These are phyloP conservation scores for Phorcus lineatus DNA, from an alignment of 2,888 invertebrate genomes.

Conservation along the genomic window DNA sequence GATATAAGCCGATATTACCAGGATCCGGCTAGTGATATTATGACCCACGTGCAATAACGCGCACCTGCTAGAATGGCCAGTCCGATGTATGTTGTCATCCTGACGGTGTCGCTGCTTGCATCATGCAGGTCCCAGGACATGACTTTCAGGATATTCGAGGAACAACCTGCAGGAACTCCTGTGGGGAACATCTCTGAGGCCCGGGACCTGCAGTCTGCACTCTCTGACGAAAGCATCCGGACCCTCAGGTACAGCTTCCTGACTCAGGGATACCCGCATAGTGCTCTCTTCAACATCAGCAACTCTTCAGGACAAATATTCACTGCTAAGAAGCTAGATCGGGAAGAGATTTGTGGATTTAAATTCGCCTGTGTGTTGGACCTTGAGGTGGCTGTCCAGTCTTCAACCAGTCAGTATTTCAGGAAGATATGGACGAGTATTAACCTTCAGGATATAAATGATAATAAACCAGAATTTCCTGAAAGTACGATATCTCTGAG, in stretches of 20 bases:
- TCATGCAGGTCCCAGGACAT: background rate
- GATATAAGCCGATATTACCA: background rate
- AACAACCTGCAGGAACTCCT: slow-evolving; percentile 54
- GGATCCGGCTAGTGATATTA: background rate
- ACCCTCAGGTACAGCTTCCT: slow-evolving; percentile 48
- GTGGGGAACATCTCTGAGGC: slow-evolving; percentile 74
- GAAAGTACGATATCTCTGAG: slow-evolving; percentile 34
- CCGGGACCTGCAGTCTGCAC: slow-evolving; percentile 41
- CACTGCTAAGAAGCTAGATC: slow-evolving; percentile 77
- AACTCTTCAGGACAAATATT: slow-evolving; percentile 87
- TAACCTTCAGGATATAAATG: slow-evolving; percentile 53
- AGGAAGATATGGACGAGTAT: slow-evolving; percentile 78
- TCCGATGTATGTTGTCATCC: background rate
- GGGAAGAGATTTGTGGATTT: slow-evolving; percentile 44
- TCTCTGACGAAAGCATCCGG: slow-evolving; percentile 41
- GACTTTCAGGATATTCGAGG: slow-evolving; percentile 47
- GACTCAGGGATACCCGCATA: slow-evolving; percentile 37
- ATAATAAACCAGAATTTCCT: slow-evolving; percentile 49
- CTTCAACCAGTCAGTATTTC: slow-evolving; percentile 70
- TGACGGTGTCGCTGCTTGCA: background rate
- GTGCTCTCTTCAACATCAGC: slow-evolving; percentile 86
- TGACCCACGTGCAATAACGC: background rate
- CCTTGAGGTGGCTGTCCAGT: slow-evolving; percentile 44
- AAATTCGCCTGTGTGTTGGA: slow-evolving; percentile 37
- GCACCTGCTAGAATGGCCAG: background rate